A percentile compares a stretch with the other conserved stretches of the same genome.
phyloP scores from a whole-genome alignment of 2,797 vertebrate genomes.

The Euphonia xanthogaster region DNA sequence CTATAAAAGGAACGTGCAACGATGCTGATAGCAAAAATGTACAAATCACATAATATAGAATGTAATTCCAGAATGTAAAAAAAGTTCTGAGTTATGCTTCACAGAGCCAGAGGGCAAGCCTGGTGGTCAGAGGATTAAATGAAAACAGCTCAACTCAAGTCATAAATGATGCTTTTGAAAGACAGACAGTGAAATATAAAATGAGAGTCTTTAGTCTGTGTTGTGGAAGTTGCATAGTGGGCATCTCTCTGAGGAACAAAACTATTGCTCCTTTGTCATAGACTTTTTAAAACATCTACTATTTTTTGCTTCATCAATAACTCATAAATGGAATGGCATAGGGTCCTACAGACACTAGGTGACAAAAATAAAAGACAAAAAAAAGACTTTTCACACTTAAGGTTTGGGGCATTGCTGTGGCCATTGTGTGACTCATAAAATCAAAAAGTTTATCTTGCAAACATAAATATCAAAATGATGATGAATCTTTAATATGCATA shows the following conservation, averaged over 20 bases:
- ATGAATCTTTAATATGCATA: neutral
- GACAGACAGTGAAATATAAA: neutral
- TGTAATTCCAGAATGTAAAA: neutral
- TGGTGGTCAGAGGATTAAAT: neutral
- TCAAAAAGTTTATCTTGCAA: neutral
- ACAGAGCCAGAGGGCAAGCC: neutral
- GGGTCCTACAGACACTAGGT: neutral
- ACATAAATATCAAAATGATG: neutral
- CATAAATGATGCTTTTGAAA: neutral
- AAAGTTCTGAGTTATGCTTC: neutral
- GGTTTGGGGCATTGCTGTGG: neutral
- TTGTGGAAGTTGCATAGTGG: neutral
- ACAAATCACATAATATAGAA: neutral
- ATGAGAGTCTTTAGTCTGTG: neutral
- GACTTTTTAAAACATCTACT: neutral
- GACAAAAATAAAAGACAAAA: neutral
- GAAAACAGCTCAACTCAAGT: neutral
- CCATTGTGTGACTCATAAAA: neutral
- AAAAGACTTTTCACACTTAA: neutral
- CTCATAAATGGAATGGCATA: neutral
- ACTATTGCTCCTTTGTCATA: neutral
- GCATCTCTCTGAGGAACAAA: neutral
- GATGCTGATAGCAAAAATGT: neutral
- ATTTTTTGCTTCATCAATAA: neutral
- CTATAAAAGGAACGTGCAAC: neutral